Evolutionary conservation across 2,113 vertebrate species (phyloP), one percentile per base, ranked within the genome.

Genomic region (Halcyon senegalensis): DNA sequence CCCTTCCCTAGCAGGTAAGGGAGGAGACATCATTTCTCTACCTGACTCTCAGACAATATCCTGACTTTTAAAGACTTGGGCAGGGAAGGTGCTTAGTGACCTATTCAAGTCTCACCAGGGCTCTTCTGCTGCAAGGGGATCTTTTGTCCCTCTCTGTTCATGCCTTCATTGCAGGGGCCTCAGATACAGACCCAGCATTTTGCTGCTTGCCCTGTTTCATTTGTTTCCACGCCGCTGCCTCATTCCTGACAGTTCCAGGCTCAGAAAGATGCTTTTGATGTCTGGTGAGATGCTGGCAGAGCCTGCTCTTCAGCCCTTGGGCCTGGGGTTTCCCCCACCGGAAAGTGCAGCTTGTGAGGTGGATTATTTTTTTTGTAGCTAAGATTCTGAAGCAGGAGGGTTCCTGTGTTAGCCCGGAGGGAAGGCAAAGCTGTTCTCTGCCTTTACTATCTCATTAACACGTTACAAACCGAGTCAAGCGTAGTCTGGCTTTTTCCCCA

Each of bases 241-340:
- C 43, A 6, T 82, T 96, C 53, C 84, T 75, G 66, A 68, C 48
- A 56, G 87, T 93, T 85, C 44, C 70, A 79, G 84, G 78, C 94
- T 85, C 81, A 85, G 81, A 53, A 80, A 72, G 27, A 27, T 46
- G 74, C 66, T 93, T 96, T 95, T 96, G 91, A 91, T 89, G 81
- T 84, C 77, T 96, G 89, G 25, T 78, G 81, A 62, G 93, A 41
- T 64, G 87, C 87, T 96, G 91, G 91, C 87, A 89, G 58, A 94
- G 84, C 27, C 39, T 77, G 60, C 73, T 91, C 60, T 13, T 11
- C 62, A 75, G 66, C 74, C 87, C 68, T 19, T 58, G 68, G 76
- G 80, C 86, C 39, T 90, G 73, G 74, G 75, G 55, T 93, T 96
- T 96, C 46, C 94, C 56, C 84, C 75, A 50, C 53, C 4, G 28